Evolutionary conservation across 2,888 invertebrate genomes (phyloP).

Genomic region (Nomada ferruginata): DNA sequence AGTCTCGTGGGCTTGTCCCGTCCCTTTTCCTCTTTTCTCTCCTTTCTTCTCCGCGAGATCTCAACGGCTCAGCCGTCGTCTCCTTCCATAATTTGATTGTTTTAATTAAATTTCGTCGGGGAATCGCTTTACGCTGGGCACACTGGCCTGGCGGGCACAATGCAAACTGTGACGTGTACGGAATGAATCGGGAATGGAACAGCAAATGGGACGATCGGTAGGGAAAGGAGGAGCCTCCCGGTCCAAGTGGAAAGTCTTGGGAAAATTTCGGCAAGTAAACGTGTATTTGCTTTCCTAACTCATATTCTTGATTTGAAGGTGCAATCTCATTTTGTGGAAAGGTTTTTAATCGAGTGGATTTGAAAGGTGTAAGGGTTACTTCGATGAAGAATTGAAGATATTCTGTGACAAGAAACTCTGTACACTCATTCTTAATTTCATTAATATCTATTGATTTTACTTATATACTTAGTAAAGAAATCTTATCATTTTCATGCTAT

Average conservation of each 20-base stretch:
- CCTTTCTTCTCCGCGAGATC: slow-evolving; percentile 67
- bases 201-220: slow-evolving; percentile 72
- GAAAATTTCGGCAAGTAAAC: slow-evolving; percentile 33
- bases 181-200: slow-evolving; percentile 79
- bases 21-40: slow-evolving; percentile 68
- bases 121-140: slow-evolving; percentile 83
- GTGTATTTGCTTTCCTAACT: slow-evolving; percentile 1
- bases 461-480: too few species aligned
- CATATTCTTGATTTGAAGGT: slow-evolving; percentile 6
- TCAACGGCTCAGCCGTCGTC: slow-evolving; percentile 79
- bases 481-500: too few species aligned
- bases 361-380: not conserved
- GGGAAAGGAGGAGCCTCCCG: slow-evolving; percentile 24
- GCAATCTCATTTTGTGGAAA: not conserved
- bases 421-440: too few species aligned
- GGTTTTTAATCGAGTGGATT: not conserved
- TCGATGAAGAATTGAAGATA: not conserved
- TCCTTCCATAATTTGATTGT: slow-evolving; percentile 84
- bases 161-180: slow-evolving; percentile 83
- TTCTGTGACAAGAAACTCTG: too few species aligned
- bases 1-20: slow-evolving; percentile 73
- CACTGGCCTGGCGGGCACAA: slow-evolving; percentile 80
- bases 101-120: slow-evolving; percentile 84
- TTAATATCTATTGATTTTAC: too few species aligned
- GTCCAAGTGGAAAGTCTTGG: slow-evolving; percentile 20